A percentile compares a stretch with the other conserved stretches of the same genome.
Evolutionary conservation across 2,888 invertebrate species (phyloP).

Genomic region (Chrysotoxum bicinctum): DNA sequence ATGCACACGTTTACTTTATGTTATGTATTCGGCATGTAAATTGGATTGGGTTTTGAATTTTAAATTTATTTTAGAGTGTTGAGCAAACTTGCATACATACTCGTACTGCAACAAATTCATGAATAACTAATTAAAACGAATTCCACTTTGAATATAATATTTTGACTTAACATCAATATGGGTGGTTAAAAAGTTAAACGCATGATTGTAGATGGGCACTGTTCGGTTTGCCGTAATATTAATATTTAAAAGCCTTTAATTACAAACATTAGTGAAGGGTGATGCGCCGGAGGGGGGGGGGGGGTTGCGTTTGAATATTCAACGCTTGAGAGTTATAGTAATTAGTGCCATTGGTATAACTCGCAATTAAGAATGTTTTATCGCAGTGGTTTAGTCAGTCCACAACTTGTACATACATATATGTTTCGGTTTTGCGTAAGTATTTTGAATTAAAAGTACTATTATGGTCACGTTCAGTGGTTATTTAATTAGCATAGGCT

Average conservation of each 20-base stretch:
- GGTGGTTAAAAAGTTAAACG: background rate
- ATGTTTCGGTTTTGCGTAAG: background rate
- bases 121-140: constrained; percentile 26
- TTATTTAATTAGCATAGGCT: background rate
- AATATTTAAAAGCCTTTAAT: constrained; percentile 10
- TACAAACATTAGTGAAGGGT: background rate
- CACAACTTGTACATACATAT: background rate
- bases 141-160: constrained; percentile 3
- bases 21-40: constrained; percentile 1
- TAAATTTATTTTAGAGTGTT: constrained; percentile 26
- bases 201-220: background rate
- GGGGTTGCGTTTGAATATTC: no score
- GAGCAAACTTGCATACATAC: background rate
- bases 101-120: constrained; percentile 1
- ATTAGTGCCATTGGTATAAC: background rate
- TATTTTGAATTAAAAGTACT: background rate
- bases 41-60: constrained; percentile 27
- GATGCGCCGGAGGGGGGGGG: background rate
- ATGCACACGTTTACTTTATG: background rate
- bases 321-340: background rate
- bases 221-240: background rate
- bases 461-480: background rate
- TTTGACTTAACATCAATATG: constrained; percentile 6
- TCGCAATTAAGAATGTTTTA: background rate
- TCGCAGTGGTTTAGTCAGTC: background rate